These are phyloP conservation scores for Diplodus sargus DNA, from an alignment of 2,797 vertebrate genomes.

Conservation along the genomic window DNA sequence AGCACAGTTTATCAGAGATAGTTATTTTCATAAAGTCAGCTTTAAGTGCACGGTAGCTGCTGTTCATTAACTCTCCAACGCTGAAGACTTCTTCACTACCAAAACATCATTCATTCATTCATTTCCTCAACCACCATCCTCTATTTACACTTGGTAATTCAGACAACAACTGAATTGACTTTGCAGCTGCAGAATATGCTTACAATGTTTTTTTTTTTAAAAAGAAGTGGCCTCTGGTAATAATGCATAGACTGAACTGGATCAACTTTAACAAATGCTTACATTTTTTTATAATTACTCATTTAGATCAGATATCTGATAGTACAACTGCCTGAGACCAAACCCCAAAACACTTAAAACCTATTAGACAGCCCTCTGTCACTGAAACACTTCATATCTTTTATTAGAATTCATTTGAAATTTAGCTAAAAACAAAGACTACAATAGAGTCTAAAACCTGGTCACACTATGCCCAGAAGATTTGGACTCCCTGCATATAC, in stretches of 20 bases:
- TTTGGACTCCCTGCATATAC: background rate
- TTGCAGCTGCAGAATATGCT: background rate
- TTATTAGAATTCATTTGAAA: background rate
- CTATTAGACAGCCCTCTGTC: background rate
- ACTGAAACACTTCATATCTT: background rate
- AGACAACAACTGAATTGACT: background rate
- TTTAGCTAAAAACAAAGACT: background rate
- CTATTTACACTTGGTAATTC: background rate
- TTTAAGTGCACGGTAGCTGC: background rate
- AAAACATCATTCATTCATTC: background rate
- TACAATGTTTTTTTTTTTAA: background rate
- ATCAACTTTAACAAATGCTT: background rate
- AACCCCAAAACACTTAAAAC: background rate
- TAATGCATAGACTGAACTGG: background rate
- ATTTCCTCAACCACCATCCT: background rate
- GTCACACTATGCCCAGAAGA: background rate
- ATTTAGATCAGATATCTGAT: background rate
- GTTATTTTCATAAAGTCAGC: background rate
- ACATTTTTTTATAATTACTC: no score
- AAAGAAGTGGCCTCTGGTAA: background rate
- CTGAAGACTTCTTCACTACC: background rate
- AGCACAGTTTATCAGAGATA: background rate
- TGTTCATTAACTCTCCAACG: background rate
- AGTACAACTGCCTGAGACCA: background rate
- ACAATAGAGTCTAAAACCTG: background rate